These are phyloP conservation scores for Periparus ater DNA, from an alignment of 2,797 vertebrate species.

Conservation along the genomic window DNA sequence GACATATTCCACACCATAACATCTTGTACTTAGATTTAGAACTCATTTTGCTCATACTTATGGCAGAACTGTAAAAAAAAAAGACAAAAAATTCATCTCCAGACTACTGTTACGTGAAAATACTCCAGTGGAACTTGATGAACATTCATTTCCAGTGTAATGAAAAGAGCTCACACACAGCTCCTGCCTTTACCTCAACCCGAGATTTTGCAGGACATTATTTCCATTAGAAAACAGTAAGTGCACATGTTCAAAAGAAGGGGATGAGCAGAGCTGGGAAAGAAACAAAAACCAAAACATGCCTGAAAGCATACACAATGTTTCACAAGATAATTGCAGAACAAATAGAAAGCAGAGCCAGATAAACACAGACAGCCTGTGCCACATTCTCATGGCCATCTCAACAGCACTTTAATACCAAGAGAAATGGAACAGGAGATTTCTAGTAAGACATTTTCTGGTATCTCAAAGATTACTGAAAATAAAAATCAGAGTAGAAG, in stretches of 20 bases:
- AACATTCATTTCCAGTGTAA: neutral
- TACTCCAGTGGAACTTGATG: neutral
- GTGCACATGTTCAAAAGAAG: neutral
- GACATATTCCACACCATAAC: neutral
- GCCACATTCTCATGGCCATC: neutral
- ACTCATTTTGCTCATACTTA: neutral
- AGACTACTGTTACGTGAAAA: neutral
- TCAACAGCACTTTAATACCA: neutral
- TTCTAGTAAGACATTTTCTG: neutral
- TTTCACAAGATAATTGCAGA: slow-evolving; percentile 30
- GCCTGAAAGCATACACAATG: neutral
- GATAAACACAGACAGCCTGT: neutral
- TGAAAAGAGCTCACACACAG: neutral
- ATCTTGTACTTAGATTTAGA: neutral
- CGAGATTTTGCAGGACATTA: neutral
- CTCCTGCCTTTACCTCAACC: neutral
- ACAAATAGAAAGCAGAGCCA: slow-evolving; percentile 23
- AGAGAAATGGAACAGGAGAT: neutral
- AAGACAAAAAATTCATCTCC: neutral
- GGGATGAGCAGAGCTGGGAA: neutral
- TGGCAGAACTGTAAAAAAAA: neutral
- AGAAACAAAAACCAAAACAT: neutral
- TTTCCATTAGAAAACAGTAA: slow-evolving; percentile 2
- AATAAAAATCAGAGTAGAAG: neutral
- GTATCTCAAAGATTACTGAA: neutral